Percentiles rank a stretch among this genome's conserved stretches.
Conservation (phyloP, 2,888 invertebrate species). For the Agonum fuliginosum region DNA sequence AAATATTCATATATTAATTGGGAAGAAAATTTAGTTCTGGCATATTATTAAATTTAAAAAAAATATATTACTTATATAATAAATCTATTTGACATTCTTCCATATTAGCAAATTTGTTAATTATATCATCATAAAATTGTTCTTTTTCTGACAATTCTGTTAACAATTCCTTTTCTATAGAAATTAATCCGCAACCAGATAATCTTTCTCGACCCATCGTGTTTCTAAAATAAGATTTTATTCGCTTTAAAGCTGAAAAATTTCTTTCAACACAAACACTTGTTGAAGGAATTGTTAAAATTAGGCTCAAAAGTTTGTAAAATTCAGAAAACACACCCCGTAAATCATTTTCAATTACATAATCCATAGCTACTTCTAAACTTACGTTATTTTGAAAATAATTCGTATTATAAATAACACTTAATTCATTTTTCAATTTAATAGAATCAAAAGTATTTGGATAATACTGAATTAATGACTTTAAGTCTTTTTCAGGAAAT, state of each 20-base stretch:
- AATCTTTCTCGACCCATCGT: no score
- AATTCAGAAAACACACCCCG: not conserved
- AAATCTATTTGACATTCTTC: no score
- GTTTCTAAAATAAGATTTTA: no score
- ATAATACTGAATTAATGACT: not conserved
- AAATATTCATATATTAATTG: no score
- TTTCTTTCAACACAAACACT: not conserved
- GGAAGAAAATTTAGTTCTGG: no score
- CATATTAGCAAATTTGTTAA: no score
- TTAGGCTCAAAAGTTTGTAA: not conserved
- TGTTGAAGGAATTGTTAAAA: not conserved
- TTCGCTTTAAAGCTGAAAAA: conserved; percentile 2
- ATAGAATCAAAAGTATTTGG: not conserved
- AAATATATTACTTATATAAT: no score
- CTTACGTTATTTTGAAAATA: not conserved
- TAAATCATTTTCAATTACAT: not conserved
- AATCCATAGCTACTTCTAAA: not conserved
- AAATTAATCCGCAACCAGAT: no score
- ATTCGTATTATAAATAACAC: not conserved
- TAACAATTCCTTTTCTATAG: no score
- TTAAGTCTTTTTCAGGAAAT: not conserved
- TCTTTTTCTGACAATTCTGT: no score
- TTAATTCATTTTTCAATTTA: not conserved
- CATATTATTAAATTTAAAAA: no score
- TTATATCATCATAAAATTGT: no score